These are phyloP conservation scores for Saccopteryx bilineata DNA, from an alignment of 2,113 vertebrate species.

Conservation along the genomic window DNA sequence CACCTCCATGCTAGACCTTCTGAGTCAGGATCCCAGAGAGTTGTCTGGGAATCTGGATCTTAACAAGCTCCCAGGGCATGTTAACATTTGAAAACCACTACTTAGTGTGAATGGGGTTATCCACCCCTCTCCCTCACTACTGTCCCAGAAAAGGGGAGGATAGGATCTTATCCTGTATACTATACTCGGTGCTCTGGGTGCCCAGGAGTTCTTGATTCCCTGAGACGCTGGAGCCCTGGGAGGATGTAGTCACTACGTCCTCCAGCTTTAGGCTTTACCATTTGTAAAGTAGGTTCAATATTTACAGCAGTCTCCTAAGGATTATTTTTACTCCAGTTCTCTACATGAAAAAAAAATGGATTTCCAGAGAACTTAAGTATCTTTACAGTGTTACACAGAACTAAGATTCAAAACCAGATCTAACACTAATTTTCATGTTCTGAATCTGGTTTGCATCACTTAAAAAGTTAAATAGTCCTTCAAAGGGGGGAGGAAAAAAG, in stretches of 20 bases:
- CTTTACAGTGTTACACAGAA: conserved; percentile 53
- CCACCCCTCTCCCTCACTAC: not conserved
- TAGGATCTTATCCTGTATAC: not conserved
- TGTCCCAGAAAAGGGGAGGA: not conserved
- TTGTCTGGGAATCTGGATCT: conserved; percentile 31
- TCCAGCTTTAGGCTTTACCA: not conserved
- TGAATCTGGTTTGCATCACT: conserved; percentile 21
- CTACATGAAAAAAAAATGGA: conserved; percentile 2
- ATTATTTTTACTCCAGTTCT: conserved; percentile 58
- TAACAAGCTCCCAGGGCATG: conserved; percentile 29
- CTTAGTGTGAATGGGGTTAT: not conserved
- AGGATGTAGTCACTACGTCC: not conserved
- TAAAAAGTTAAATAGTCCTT: conserved; percentile 70
- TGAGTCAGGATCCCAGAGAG: not conserved
- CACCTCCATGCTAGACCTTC: conserved; percentile 4
- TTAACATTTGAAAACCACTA: conserved; percentile 46
- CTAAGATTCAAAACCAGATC: conserved; percentile 52
- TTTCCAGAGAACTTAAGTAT: conserved; percentile 63
- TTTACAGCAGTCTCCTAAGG: not conserved
- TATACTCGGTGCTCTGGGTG: not conserved
- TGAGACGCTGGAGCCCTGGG: not conserved
- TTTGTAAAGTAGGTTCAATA: conserved; percentile 24
- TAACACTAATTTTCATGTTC: conserved; percentile 38
- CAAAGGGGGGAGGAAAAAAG: not conserved
- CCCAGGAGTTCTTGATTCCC: not conserved